Evolutionary conservation across 2,113 vertebrate genomes (phyloP), one percentile per base, ranked within the genome.

Genomic region (Atlantisia rogersi): DNA sequence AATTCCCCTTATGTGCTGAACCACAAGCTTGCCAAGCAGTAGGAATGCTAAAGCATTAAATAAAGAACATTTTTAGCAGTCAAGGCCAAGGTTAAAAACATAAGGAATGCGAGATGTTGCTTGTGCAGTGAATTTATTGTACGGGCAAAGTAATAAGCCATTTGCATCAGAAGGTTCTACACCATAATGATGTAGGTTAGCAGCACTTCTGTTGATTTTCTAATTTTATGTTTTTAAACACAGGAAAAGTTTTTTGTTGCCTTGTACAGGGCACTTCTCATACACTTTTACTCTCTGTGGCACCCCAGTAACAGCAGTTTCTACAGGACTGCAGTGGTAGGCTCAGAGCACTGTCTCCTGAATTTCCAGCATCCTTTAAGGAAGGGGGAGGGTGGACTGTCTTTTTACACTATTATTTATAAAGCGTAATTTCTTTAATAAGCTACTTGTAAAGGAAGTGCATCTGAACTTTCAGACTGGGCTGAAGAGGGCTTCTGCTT

Each of bases 21-120:
- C 86, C 64, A 52, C 39, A 80, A 70, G 82, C 85, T 94, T 96
- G 89, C 95, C 94, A 94, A 94, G 78, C 76, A 95, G 75, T 56
- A 62, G 82, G 91, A 97, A 97, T 53, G 76, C 60, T 53, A 74
- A 95, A 94, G 80, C 87, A 86, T 92, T 94, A 95, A 95, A 95
- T 68, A 94, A 94, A 93, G 92, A 97, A 92, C 78, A 94, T 96
- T 97, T 94, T 94, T 89, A 92, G 82, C 90, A 96, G 79, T 80
- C 74, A 81, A 87, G 86, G 82, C 82, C 88, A 85, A 95, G 87
- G 94, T 95, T 96, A 94, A 97, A 96, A 96, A 78, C 91, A 95
- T 80, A 96, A 90, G 65, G 63, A 95, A 92, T 82, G 39, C 37
- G 84, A 96, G 60, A 63, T 75, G 65, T 82, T 95, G 65, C 79